Evolutionary conservation across 2,113 vertebrate species (phyloP), one percentile per base, ranked within the genome.

Genomic region (Furnarius figulus): DNA sequence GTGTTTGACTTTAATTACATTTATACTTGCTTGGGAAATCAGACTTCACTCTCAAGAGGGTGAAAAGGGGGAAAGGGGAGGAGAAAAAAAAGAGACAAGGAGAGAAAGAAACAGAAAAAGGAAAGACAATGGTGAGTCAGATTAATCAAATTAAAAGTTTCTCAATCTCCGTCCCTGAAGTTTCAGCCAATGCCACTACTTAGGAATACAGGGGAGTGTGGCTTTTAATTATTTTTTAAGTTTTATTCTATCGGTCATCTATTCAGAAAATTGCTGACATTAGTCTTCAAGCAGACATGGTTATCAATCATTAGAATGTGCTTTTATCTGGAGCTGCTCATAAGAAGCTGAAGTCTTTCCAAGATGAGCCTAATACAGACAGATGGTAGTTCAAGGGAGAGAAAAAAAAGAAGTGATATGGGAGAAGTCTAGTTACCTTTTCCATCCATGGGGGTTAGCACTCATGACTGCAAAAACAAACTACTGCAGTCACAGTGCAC

Each of bases 1-100:
- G 24, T 94, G 80, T 97, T 97, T 96, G 59, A 95, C 91, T 97
- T 95, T 97, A 97, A 98, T 97, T 97, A 98, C 93, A 96, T 81
- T 95, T 95, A 93, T 35, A 95, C 85, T 96, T 97, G 68, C 95
- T 95, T 96, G 67, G 87, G 88, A 98, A 98, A 97, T 92, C 92
- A 97, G 80, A 94, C 62, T 94, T 92, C 25, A 79, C n/a, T 95
- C 95, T 96, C 94, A 84, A 84, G 95, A 96, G 93, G 39, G 72
- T 81, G 95, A 93, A 97, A 97, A 85, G 68, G 33, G 42, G 86
- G 37, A 44, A 90, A 91, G 42, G 4, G 22, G 83, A 86, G 6
- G 22, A 2, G 20, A 15, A 28, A 58, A 44, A 35, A 75, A 33
- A 75, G n/a, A 92, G 11, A 85, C 14, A 73, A 0, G 1, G 52